A percentile compares a stretch with the other conserved stretches of the same genome.
phyloP scores from a whole-genome alignment of 2,888 invertebrate genomes.

The Acanthacorydalis orientalis region DNA sequence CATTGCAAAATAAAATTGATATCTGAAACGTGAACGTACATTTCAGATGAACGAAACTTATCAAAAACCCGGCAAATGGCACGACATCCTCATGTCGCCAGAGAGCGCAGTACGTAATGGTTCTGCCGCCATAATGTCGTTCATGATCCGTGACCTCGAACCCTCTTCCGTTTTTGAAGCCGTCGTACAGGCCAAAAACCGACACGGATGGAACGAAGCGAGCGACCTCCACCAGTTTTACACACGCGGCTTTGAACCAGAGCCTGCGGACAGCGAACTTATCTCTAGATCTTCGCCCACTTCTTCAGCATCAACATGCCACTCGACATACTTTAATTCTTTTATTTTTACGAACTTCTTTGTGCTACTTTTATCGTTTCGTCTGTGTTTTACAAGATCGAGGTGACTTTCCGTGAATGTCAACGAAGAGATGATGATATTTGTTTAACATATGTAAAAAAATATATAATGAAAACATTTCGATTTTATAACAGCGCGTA shows the following conservation, averaged over 20 bases:
- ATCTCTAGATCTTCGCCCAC: not conserved
- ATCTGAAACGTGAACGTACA: not conserved
- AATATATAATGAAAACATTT: too few species aligned
- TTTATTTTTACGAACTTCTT: too few species aligned
- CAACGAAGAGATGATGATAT: too few species aligned
- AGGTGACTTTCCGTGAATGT: too few species aligned
- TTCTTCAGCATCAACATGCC: not conserved
- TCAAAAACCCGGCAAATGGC: slow-evolving; percentile 54
- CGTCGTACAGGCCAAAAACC: slow-evolving; percentile 56
- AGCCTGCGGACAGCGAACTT: slow-evolving; percentile 2
- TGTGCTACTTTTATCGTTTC: too few species aligned
- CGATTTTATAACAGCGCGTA: too few species aligned
- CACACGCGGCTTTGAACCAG: slow-evolving; percentile 32
- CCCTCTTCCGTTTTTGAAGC: slow-evolving; percentile 55
- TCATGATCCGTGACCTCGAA: slow-evolving; percentile 44
- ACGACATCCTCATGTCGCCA: slow-evolving; percentile 40
- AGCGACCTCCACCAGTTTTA: slow-evolving; percentile 54
- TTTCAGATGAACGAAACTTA: slow-evolving; percentile 52
- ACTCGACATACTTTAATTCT: too few species aligned
- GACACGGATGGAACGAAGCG: slow-evolving; percentile 58
- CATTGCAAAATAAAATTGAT: not conserved
- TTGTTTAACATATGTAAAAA: too few species aligned
- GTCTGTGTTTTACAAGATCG: too few species aligned
- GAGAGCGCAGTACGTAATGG: slow-evolving; percentile 27
- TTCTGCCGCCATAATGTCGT: slow-evolving; percentile 38